Base-by-base conservation (phyloP, 2,113 vertebrate species). In the Furnarius figulus region DNA sequence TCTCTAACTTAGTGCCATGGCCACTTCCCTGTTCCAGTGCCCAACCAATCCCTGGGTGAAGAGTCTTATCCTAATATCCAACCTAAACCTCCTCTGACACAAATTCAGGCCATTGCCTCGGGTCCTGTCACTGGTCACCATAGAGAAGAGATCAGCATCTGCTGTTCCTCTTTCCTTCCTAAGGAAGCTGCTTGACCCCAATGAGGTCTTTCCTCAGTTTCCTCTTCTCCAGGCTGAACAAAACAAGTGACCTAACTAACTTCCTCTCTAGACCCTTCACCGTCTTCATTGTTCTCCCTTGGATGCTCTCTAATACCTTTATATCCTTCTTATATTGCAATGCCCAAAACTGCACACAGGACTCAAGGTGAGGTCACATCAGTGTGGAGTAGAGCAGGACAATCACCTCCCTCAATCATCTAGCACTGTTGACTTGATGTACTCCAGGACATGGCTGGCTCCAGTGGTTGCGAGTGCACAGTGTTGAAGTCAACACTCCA, bases 91-190 rank as follows among this genome's bases (percentile, higher is more conserved):
- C 22, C 14, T 27, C 35, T 65, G 58, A 35, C 21, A 49, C 31
- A 66, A 7, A 12, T 50, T 50, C 33, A 66, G 22, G 22, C 31
- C 50, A 9, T n/a, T 11, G 5, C 7, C 44, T 42, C 0, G 0
- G 14, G 14, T 81, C 22, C 14, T 44, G 22, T 33, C 35, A 12
- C 31, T 49, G 35, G 28, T 42, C 19, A 42, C 28, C 28, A 42
- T 13, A 58, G 22, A 58, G 21, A 78, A 24, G 23, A 8, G 33
- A 53, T 4, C 46, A 23, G 12, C 7, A 33, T 12, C 55, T 18
- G 9, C 8, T 12, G 27, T 27, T 70, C 33, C 49, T 22, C 46
- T 61, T 44, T 14, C 9, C 27, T 27, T 39, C 6, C 1, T 19
- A 23, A 62, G 39, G 37, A 53, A 39, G 12, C 14, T 53, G 17